Percentiles rank a stretch among this genome's conserved stretches.
phyloP scores from a whole-genome alignment of 2,797 vertebrate species.

The Scolopax bukidnonensis region DNA sequence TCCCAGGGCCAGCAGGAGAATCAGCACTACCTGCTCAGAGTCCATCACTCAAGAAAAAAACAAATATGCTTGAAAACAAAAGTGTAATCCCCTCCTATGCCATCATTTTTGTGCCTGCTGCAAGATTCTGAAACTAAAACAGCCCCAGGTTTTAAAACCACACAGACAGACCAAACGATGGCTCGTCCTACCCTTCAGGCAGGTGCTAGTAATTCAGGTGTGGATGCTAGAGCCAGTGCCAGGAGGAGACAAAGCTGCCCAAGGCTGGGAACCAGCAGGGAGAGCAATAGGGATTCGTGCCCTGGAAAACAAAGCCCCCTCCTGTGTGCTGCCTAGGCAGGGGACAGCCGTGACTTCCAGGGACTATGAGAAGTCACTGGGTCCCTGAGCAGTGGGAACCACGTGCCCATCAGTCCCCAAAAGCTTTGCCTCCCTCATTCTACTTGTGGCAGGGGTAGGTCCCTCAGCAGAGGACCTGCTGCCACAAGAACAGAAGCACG shows the following conservation, averaged over 20 bases:
- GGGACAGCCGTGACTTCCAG: not conserved
- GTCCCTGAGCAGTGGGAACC: not conserved
- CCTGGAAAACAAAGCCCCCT: not conserved
- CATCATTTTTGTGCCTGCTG: not conserved
- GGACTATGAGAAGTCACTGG: not conserved
- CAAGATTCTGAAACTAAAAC: not conserved
- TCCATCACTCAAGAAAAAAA: not conserved
- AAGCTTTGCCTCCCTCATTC: not conserved
- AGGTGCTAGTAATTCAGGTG: not conserved
- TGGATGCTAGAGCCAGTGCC: not conserved
- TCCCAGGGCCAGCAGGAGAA: not conserved
- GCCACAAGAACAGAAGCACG: rapidly evolving
- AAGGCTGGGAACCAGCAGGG: not conserved
- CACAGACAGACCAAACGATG: not conserved
- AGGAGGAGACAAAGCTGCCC: not conserved
- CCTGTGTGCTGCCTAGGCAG: not conserved
- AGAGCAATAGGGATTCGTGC: not conserved
- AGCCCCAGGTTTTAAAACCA: not conserved
- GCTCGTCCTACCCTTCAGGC: not conserved
- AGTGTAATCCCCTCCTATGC: not conserved
- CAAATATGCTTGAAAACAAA: not conserved
- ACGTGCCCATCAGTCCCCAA: no score
- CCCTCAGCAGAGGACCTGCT: not conserved
- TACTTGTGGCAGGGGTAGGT: not conserved
- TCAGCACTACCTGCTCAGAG: not conserved